Evolutionary conservation across 1,140 invertebrate species (phyloP).

Genomic region (Leptoteleia sp.): DNA sequence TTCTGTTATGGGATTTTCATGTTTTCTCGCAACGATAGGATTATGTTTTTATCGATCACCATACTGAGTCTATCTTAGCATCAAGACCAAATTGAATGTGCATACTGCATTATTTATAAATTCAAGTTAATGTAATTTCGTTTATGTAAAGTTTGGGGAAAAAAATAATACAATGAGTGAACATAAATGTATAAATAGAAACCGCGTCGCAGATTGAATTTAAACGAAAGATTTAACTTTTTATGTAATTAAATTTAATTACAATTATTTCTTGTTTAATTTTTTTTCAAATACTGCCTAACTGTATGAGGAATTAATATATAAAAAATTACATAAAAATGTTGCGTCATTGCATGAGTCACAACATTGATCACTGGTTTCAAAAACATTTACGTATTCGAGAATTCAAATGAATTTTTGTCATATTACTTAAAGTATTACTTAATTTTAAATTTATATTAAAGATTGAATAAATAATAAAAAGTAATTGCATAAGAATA

Average conservation of each 20-base stretch:
- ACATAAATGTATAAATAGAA: not conserved
- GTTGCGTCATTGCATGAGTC: conserved; percentile 6
- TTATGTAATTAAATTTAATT: conserved; percentile 30
- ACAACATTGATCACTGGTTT: not conserved
- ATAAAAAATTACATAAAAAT: conserved; percentile 27
- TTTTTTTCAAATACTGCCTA: conserved; percentile 7
- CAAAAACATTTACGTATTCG: not conserved
- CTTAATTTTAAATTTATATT: no score
- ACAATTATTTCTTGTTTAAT: conserved; percentile 17
- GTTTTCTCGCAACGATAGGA: conserved; percentile 31
- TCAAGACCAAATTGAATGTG: no score
- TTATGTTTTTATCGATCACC: conserved; percentile 18
- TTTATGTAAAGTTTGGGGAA: no score
- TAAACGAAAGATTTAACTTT: conserved; percentile 7
- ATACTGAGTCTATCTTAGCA: no score
- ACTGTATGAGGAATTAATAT: conserved; percentile 18
- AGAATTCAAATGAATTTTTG: no score
- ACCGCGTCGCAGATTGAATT: not conserved
- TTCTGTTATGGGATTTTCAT: conserved; percentile 44
- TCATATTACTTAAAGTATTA: no score
- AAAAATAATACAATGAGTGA: no score
- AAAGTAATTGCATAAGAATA: no score
- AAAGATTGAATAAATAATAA: no score
- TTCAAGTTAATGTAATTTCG: no score
- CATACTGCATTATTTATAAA: no score